These are phyloP conservation scores for Diorhabda sublineata DNA, from an alignment of 1,140 invertebrate genomes.

Conservation along the genomic window DNA sequence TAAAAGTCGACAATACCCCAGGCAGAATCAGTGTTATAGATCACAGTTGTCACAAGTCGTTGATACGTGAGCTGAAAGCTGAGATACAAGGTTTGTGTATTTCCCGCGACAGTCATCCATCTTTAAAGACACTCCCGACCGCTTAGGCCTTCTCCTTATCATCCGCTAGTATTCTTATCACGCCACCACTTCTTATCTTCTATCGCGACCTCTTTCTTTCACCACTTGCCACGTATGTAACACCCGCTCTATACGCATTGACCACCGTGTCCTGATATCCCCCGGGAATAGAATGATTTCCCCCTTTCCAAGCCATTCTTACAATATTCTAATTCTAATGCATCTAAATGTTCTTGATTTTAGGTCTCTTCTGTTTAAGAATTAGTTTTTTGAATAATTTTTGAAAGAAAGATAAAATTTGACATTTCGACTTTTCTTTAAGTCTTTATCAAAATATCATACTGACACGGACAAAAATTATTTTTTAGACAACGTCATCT, in stretches of 20 bases:
- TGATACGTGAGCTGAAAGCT: slow-evolving; percentile 44
- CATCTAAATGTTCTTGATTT: too few species aligned
- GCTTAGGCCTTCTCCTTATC: slow-evolving; percentile 43
- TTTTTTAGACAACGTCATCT: too few species aligned
- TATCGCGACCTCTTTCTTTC: slow-evolving; percentile 42
- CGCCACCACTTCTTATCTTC: slow-evolving; percentile 36
- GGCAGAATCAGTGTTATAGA: slow-evolving; percentile 46
- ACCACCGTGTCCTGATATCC: background rate
- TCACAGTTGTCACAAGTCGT: slow-evolving; percentile 47
- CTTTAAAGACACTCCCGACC: slow-evolving; percentile 45
- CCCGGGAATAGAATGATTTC: background rate
- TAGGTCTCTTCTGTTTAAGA: too few species aligned
- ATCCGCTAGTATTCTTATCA: slow-evolving; percentile 46
- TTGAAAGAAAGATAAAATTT: too few species aligned
- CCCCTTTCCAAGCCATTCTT: too few species aligned
- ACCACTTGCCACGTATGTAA: background rate
- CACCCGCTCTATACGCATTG: background rate
- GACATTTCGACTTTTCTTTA: too few species aligned
- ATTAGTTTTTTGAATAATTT: too few species aligned
- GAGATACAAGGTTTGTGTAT: slow-evolving; percentile 41
- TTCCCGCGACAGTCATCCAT: slow-evolving; percentile 48
- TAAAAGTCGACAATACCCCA: slow-evolving; percentile 18
- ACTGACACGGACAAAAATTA: too few species aligned
- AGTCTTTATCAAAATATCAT: too few species aligned
- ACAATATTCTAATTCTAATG: too few species aligned